Evolutionary conservation across 2,888 invertebrate species (phyloP), one percentile per base, ranked within the genome.

Genomic region (Lamellibrachia satsuma): DNA sequence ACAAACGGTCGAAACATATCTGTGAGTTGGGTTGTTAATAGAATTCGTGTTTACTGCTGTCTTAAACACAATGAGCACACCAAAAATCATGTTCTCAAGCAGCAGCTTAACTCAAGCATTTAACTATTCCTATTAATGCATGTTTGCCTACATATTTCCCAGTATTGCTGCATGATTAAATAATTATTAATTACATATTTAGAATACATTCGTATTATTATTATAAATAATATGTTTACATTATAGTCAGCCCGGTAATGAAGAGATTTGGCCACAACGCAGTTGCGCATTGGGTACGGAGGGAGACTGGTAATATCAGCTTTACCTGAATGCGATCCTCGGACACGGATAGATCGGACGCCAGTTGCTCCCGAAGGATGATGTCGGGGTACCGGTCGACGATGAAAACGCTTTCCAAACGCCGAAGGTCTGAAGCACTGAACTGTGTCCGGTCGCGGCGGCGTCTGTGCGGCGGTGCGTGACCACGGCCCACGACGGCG

Each of bases 371-470:
- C 15, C 75, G 75, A 6, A 75, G 75, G 75, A 75, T n/a, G 2
- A 75, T 75, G 75, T 75, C 75, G 15, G 75, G 75, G n/a, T 75
- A 75, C 22, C 75, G 11, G 75, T 75, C 75, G 75, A 75, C 75
- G 75, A 75, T 3, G 22, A 75, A 75, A 3, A 75, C 75, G 75
- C 75, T 75, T 75, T 75, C 75, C 15, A 75, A n/a, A 75, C 75
- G 75, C 75, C 75, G 75, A 75, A 75, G 75, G 75, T 75, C 75
- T 6, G 75, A 75, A 15, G 75, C 75, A 75, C 75, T 75, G 75
- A 75, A 75, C 75, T 75, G 75, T 75, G 75, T 75, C 75, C 75
- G 75, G 75, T 75, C 75, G 75, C 75, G 75, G 75, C 75, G 75
- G 4, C 75, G 75, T 75, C 75, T 75, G 75, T 75, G 75, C 75